These are phyloP conservation scores for Helicoverpa assulta DNA, from an alignment of 2,888 invertebrate genomes.

Conservation along the genomic window DNA sequence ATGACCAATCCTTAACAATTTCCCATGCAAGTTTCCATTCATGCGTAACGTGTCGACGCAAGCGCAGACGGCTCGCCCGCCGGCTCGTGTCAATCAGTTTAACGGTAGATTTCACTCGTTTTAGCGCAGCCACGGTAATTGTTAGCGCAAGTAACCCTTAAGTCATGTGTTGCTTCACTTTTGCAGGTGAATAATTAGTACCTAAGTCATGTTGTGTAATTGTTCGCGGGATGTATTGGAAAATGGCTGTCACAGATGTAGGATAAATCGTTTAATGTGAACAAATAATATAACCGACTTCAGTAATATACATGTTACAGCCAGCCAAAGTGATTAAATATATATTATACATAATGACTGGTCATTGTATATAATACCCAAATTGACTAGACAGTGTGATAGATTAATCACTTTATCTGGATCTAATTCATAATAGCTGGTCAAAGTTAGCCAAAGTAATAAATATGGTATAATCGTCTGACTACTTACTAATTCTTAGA, in stretches of 20 bases:
- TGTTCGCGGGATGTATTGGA: neutral
- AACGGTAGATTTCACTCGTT: slow-evolving; percentile 68
- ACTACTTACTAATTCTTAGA: no score
- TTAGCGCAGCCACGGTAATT: slow-evolving; percentile 68
- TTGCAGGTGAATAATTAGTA: slow-evolving; percentile 22
- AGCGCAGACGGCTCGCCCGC: slow-evolving; percentile 28
- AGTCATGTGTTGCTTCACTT: slow-evolving; percentile 46
- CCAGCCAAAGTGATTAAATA: no score
- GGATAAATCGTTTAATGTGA: no score
- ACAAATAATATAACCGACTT: no score
- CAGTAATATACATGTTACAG: no score
- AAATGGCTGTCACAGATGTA: neutral
- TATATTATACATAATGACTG: no score
- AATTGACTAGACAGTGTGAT: no score
- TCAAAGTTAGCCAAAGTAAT: no score
- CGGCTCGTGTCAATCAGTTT: slow-evolving; percentile 67
- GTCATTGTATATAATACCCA: no score
- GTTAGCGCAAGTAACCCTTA: slow-evolving; percentile 61
- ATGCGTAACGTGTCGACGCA: slow-evolving; percentile 37
- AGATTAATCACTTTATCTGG: no score
- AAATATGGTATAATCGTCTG: no score
- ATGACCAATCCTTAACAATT: slow-evolving; percentile 37
- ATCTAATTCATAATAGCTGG: no score
- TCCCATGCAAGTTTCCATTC: slow-evolving; percentile 28
- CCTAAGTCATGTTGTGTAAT: neutral